Conservation (phyloP, 2,113 vertebrate genomes). For the Thunnus maccoyii region DNA sequence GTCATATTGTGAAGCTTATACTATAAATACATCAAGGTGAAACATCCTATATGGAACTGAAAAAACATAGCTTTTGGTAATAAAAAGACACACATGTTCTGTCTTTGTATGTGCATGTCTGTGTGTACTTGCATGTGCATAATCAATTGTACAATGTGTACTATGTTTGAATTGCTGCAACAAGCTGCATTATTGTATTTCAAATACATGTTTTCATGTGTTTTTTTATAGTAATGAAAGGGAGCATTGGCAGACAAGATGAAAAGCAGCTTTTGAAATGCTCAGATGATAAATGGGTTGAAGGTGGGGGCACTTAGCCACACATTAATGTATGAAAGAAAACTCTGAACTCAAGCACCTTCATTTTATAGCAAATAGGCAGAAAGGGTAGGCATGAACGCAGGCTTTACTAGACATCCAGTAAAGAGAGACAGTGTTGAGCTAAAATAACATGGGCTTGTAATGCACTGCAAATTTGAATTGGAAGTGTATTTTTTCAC, state of each 20-base stretch:
- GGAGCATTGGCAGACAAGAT: conserved; percentile 8
- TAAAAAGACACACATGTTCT: no score
- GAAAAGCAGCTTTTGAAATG: conserved; percentile 35
- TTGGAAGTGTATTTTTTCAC: not conserved
- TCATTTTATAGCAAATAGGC: conserved; percentile 10
- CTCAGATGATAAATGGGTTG: not conserved
- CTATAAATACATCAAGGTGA: no score
- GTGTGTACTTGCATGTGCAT: not conserved
- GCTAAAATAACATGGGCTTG: not conserved
- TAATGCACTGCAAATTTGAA: conserved; percentile 41
- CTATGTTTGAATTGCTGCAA: not conserved
- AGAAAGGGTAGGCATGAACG: not conserved
- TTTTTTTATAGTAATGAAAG: not conserved
- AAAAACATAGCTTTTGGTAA: no score
- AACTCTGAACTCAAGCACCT: not conserved
- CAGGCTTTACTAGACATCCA: conserved; percentile 4
- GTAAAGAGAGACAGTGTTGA: not conserved
- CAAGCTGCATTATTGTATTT: not conserved
- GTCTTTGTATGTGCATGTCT: not conserved
- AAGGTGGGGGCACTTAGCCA: conserved; percentile 17
- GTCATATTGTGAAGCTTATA: no score
- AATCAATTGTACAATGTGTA: not conserved
- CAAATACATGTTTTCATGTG: not conserved
- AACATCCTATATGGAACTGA: no score
- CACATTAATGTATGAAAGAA: conserved; percentile 22